Conservation (phyloP, 2,113 vertebrate species). For the Tretioscincus oriximinensis region DNA sequence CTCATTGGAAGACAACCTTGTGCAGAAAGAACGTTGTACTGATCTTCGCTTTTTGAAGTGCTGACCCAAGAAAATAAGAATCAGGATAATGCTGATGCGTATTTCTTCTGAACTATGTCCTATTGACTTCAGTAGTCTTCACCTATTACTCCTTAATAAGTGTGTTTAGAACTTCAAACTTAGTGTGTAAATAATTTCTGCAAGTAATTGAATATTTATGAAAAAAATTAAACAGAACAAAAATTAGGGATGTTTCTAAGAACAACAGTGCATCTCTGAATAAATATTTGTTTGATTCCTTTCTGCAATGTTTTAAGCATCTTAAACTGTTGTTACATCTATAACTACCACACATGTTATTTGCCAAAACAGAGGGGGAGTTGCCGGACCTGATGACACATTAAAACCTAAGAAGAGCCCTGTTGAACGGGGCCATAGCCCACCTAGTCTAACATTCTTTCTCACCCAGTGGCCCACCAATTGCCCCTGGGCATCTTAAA, state of each 20-base stretch:
- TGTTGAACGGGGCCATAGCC: too few relatives aligned
- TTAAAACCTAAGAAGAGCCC: too few relatives aligned
- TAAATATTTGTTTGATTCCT: background rate
- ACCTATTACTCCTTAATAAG: background rate
- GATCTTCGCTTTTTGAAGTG: background rate
- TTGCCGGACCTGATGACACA: too few relatives aligned
- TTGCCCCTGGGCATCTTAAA: too few relatives aligned
- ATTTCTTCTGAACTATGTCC: background rate
- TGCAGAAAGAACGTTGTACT: background rate
- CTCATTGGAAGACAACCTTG: too few relatives aligned
- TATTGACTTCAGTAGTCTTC: background rate
- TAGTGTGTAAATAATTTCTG: background rate
- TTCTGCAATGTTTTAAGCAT: too few relatives aligned
- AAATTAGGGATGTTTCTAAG: background rate
- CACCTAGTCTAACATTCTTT: too few relatives aligned
- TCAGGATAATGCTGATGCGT: background rate
- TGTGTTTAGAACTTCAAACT: background rate
- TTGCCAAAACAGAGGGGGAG: too few relatives aligned
- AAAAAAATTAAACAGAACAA: background rate
- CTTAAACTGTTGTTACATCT: too few relatives aligned
- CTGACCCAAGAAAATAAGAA: background rate
- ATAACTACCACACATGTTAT: too few relatives aligned
- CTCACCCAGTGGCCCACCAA: too few relatives aligned
- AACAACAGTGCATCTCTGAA: background rate
- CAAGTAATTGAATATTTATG: background rate